Conservation (phyloP, 2,888 invertebrate genomes). For the Masnerella sp. region DNA sequence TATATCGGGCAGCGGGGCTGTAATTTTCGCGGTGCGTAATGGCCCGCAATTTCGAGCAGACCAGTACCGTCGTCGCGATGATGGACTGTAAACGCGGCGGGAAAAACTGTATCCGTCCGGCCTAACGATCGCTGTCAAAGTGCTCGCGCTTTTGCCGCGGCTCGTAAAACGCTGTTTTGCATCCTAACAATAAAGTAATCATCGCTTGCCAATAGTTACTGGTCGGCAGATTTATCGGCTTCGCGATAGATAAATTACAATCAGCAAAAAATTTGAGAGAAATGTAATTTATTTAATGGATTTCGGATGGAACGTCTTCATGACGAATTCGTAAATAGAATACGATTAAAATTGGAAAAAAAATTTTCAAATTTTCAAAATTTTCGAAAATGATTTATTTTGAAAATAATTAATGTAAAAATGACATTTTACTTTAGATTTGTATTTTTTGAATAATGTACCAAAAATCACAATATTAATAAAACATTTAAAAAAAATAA, state of each 20-base stretch:
- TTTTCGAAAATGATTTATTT: no score
- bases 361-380: no score
- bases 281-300: no score
- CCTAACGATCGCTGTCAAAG: slow-evolving; percentile 44
- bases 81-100: slow-evolving; percentile 22
- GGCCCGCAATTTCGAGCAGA: slow-evolving; percentile 52
- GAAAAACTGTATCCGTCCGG: slow-evolving; percentile 37
- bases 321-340: slow-evolving; percentile 7
- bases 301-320: not conserved
- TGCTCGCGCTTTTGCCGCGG: slow-evolving; percentile 28
- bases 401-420: no score
- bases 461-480: no score
- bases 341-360: no score
- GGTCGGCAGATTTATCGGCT: slow-evolving; percentile 1
- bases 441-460: no score
- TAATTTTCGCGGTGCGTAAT: slow-evolving; percentile 47
- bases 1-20: slow-evolving; percentile 40
- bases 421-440: no score
- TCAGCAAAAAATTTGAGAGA: no score
- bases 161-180: slow-evolving; percentile 54
- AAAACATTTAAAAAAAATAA: no score
- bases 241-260: slow-evolving; percentile 7
- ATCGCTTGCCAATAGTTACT: slow-evolving; percentile 26
- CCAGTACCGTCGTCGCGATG: slow-evolving; percentile 24
- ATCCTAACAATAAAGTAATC: slow-evolving; percentile 61